Base-by-base conservation (phyloP, 2,888 invertebrate species). In the Tuta absoluta region DNA sequence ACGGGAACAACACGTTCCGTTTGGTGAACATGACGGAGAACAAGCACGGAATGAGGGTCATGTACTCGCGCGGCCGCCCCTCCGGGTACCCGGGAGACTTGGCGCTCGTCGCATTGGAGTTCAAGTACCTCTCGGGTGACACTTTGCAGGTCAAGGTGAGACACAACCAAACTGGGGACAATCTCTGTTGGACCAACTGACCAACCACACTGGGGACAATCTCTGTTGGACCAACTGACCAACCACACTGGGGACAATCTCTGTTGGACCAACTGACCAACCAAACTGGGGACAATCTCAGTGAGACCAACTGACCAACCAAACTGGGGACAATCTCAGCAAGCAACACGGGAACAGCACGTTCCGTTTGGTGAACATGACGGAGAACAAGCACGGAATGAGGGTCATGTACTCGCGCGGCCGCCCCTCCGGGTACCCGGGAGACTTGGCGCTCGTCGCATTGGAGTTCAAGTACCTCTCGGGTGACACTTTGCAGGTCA, bases 81-180 rank as follows among this genome's bases (percentile, higher is more conserved):
- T 95, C 95, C 0, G 91, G 93, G 0, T 96, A 95, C 79, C 94
- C 94, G 1, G 89, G 92, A 12, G 95, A 96, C 19, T 90, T 95
- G 48, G 84, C 91, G 53, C 68, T 92, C 3, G 82, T 94, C 0
- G 87, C 93, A 71, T 89, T 96, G 77, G 93, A 94, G 75, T 92
- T 95, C 23, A 93, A 89, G 75, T 93, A 92, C 75, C 87, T 95
- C 71, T 93, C 94, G 0, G 93, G 94, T 68, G 89, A 92, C 65
- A 91, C 93, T 62, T 79, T 96, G 60, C 93, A 94, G 73, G 86
- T 96, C 57, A 95, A 95, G 93, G 95, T 95, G 75, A 49, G 49
- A n/a, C n/a, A n/a, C n/a, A n/a, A n/a, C n/a, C n/a, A n/a, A n/a
- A n/a, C n/a, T n/a, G n/a, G n/a, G n/a, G n/a, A n/a, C n/a, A n/a